Percentiles rank a stretch among this genome's conserved stretches.
Conservation (phyloP, 2,797 vertebrate species). For the Coregonus sp. region DNA sequence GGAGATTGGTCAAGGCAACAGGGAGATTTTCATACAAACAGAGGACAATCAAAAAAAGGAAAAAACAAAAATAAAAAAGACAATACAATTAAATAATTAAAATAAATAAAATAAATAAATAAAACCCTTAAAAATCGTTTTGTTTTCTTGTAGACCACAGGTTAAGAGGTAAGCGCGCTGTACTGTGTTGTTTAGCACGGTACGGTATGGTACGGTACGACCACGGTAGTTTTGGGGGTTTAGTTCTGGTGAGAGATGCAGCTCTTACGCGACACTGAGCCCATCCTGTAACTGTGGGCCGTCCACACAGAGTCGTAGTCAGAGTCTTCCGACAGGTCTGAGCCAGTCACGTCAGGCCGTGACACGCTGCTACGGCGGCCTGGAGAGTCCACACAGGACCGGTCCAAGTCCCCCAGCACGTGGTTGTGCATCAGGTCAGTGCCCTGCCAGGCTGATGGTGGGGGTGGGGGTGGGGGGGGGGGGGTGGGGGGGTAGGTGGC, state of each 20-base stretch:
- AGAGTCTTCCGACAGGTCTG: slow-evolving; percentile 99
- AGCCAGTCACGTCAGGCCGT: slow-evolving; percentile 89
- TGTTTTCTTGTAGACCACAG: slow-evolving; percentile 44
- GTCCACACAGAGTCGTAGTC: slow-evolving; percentile 99
- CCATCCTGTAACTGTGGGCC: slow-evolving; percentile 99
- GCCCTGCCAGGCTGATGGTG: slow-evolving; percentile 93
- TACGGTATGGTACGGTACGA: slow-evolving; percentile 43
- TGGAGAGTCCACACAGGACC: slow-evolving; percentile 90
- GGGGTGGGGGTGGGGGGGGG: not conserved
- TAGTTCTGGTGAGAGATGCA: slow-evolving; percentile 98
- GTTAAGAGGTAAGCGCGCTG: slow-evolving; percentile 66
- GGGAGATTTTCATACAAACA: slow-evolving; percentile 87
- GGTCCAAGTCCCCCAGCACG: slow-evolving; percentile 95
- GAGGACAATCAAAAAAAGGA: slow-evolving; percentile 74
- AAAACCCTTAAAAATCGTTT: slow-evolving; percentile 33
- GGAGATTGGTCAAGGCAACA: slow-evolving; percentile 85
- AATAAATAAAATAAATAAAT: slow-evolving; percentile 44
- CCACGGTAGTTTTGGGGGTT: slow-evolving; percentile 67
- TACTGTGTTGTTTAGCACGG: slow-evolving; percentile 45
- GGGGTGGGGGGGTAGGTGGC: not conserved
- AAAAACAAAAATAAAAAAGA: slow-evolving; percentile 60
- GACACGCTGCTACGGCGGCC: slow-evolving; percentile 96
- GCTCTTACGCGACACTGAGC: slow-evolving; percentile 97
- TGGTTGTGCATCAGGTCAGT: slow-evolving; percentile 99
- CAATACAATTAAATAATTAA: slow-evolving; percentile 43